These are phyloP conservation scores for Sebastes oblongus DNA, from an alignment of 2,797 vertebrate genomes.

Conservation along the genomic window DNA sequence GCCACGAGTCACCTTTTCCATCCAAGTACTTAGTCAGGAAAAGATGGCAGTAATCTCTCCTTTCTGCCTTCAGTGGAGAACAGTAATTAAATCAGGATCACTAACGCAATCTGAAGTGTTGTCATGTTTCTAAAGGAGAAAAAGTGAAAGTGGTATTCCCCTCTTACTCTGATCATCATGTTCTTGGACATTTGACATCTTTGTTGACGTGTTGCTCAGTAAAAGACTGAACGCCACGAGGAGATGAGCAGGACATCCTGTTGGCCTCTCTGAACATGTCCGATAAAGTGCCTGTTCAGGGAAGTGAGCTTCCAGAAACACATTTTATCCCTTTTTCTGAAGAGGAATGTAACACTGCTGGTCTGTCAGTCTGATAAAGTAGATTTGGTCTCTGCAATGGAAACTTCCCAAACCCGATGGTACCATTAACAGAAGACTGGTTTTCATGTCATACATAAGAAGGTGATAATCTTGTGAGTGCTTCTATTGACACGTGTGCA, in stretches of 20 bases:
- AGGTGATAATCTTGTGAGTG: background rate
- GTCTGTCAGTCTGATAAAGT: background rate
- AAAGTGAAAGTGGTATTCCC: background rate
- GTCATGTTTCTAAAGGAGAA: background rate
- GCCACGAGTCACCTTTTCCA: background rate
- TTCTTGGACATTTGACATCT: background rate
- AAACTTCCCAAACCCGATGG: background rate
- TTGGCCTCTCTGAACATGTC: background rate
- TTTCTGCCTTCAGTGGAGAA: background rate
- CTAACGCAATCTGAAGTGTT: background rate
- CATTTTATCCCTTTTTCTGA: background rate
- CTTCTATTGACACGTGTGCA: background rate
- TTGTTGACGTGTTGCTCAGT: background rate
- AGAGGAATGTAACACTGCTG: background rate
- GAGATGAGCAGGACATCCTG: slow-evolving; percentile 20
- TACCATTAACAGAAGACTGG: background rate
- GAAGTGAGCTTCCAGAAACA: background rate
- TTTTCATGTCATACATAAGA: background rate
- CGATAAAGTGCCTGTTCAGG: background rate
- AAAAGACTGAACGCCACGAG: background rate
- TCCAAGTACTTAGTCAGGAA: background rate
- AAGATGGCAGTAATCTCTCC: background rate
- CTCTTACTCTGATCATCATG: background rate
- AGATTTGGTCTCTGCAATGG: background rate
- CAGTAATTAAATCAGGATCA: background rate